Evolutionary conservation across 2,888 invertebrate species (phyloP).

Genomic region (Meteorus colon): DNA sequence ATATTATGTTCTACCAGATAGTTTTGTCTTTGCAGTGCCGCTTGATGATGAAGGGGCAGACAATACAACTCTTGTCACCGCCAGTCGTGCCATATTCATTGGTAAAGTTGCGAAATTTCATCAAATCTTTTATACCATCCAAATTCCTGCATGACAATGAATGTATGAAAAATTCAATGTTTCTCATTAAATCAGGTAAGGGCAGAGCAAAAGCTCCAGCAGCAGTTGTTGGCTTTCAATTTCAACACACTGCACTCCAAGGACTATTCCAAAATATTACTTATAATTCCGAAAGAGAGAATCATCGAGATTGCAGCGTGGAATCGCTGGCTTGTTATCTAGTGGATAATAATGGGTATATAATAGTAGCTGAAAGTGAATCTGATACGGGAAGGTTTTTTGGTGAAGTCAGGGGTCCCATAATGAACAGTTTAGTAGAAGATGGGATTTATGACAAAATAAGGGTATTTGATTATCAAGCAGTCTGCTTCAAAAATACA

Average conservation of each 20-base stretch:
- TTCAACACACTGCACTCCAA: conserved; percentile 84
- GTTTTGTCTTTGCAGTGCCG: conserved; percentile 88
- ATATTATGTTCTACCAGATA: conserved; percentile 83
- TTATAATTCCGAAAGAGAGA: conserved; percentile 73
- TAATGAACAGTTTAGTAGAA: conserved; percentile 84
- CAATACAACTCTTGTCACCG: conserved; percentile 85
- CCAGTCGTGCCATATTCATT: conserved; percentile 86
- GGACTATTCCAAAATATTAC: conserved; percentile 88
- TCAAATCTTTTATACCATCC: conserved; percentile 2
- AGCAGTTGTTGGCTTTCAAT: conserved; percentile 82
- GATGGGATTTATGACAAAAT: conserved; percentile 85
- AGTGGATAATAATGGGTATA: conserved; percentile 92
- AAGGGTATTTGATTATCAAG: conserved; percentile 90
- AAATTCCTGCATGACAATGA: background rate
- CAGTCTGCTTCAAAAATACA: conserved; percentile 86
- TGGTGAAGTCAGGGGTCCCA: conserved; percentile 86
- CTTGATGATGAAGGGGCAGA: conserved; percentile 78
- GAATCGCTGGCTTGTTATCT: conserved; percentile 86
- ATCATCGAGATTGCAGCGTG: conserved; percentile 77
- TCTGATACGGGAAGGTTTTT: conserved; percentile 89
- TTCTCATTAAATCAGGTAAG: conserved; percentile 55
- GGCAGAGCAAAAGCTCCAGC: conserved; percentile 73
- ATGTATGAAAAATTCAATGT: background rate
- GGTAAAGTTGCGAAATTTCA: conserved; percentile 55
- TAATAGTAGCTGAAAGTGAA: conserved; percentile 80